These are phyloP conservation scores for Atherinosoma microstoma DNA, from an alignment of 2,797 vertebrate genomes.

Conservation along the genomic window DNA sequence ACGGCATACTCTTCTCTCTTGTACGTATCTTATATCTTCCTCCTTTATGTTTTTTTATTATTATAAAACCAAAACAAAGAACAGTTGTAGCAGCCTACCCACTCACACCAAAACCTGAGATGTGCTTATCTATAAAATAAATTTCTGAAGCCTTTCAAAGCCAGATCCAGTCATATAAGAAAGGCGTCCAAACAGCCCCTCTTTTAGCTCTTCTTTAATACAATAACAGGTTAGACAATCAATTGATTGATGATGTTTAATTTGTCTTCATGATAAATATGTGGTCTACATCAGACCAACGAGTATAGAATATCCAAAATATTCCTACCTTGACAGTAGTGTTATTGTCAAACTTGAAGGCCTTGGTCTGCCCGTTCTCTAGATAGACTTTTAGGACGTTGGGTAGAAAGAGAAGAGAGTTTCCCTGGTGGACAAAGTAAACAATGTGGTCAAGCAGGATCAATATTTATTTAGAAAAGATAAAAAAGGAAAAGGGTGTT, in stretches of 20 bases:
- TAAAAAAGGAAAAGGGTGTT: slow-evolving; percentile 4
- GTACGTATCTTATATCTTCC: neutral
- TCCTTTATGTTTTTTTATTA: slow-evolving; percentile 1
- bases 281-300: neutral
- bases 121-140: slow-evolving; percentile 15
- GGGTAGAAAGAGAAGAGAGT: slow-evolving; percentile 96
- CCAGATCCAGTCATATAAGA: slow-evolving; percentile 18
- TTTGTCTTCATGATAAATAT: neutral
- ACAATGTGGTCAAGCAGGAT: slow-evolving; percentile 20
- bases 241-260: neutral
- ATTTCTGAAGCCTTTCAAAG: slow-evolving; percentile 17
- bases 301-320: neutral
- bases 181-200: neutral
- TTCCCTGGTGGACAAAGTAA: slow-evolving; percentile 85
- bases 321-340: slow-evolving; percentile 92
- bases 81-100: slow-evolving; percentile 12
- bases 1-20: neutral
- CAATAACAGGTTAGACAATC: neutral
- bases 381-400: slow-evolving; percentile 98
- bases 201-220: neutral
- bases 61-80: slow-evolving; percentile 9
- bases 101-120: slow-evolving; percentile 14
- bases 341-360: slow-evolving; percentile 94
- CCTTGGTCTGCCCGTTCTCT: slow-evolving; percentile 98
- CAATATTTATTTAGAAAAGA: slow-evolving; percentile 6